Evolutionary conservation across 2,888 invertebrate species (phyloP), one percentile per base, ranked within the genome.

Genomic region (Orthonevra nobilis): DNA sequence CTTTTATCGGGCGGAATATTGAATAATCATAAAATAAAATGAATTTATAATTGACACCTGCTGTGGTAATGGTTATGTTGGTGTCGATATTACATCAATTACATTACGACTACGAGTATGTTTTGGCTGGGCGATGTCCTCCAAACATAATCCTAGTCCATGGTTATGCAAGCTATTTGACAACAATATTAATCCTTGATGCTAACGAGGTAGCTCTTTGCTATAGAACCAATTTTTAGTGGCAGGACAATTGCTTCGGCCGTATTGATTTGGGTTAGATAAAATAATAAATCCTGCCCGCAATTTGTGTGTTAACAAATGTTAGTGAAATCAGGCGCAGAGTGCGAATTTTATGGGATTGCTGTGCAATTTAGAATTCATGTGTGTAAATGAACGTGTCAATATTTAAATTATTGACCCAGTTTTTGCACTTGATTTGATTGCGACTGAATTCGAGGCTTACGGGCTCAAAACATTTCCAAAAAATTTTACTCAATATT

Each of bases 41-140:
- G 79, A 79, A 79, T 79, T 73, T 66, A 68, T 79, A 79, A 79
- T 79, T 79, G 61, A 79, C 79, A 79, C 73, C 73, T 73, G 79
- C 73, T 68, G 66, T 20, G 73, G 66, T 12, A 44, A 46, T 44
- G 38, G 46, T 40, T 60, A 38, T 56, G 42, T 34, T n/a, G 58
- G n/a, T n/a, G 20, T 64, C 30, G 12, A 10, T 19, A 58, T 70
- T 26, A 48, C 75, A 63, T 48, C 28, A n/a, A n/a, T n/a, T n/a
- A n/a, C n/a, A n/a, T n/a, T n/a, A n/a, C n/a, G n/a, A n/a, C n/a
- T n/a, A n/a, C n/a, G 7, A 36, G 44, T 15, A 54, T 46, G n/a
- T 44, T n/a, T n/a, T 36, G 6, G 12, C 26, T 42, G n/a, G n/a
- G n/a, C n/a, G n/a, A n/a, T n/a, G n/a, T n/a, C n/a, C n/a, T n/a